Percentiles rank a stretch among this genome's conserved stretches.
phyloP scores from a whole-genome alignment of 2,113 vertebrate species.

The Hemiprocne comata region DNA sequence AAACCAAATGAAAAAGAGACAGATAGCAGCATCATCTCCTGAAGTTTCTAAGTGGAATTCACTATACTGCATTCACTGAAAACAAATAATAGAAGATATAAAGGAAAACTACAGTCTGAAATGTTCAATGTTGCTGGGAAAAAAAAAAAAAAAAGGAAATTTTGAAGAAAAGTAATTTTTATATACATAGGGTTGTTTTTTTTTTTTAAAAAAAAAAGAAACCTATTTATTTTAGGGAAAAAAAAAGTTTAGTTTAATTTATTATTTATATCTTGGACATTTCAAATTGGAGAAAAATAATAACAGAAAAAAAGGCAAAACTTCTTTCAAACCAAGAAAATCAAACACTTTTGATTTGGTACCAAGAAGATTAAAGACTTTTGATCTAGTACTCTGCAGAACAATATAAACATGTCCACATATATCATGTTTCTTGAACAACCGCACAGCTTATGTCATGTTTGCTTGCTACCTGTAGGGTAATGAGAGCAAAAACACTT shows the following conservation, averaged over 20 bases:
- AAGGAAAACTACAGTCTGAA: background rate
- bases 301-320: background rate
- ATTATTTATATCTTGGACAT: background rate
- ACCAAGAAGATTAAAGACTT: background rate
- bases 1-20: background rate
- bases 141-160: background rate
- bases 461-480: background rate
- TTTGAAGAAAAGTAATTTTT: background rate
- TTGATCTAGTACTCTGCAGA: background rate
- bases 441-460: background rate
- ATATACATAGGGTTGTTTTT: background rate
- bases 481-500: background rate
- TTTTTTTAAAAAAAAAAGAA: background rate
- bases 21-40: background rate
- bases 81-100: background rate
- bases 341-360: background rate
- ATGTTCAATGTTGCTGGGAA: background rate
- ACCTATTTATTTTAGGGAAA: background rate
- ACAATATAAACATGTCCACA: background rate
- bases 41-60: background rate
- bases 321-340: background rate
- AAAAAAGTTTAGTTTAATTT: background rate
- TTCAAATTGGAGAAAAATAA: background rate
- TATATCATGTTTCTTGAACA: background rate
- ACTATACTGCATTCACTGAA: background rate